phyloP scores from a whole-genome alignment of 1,140 invertebrate species.

The Notospermus geniculatus region DNA sequence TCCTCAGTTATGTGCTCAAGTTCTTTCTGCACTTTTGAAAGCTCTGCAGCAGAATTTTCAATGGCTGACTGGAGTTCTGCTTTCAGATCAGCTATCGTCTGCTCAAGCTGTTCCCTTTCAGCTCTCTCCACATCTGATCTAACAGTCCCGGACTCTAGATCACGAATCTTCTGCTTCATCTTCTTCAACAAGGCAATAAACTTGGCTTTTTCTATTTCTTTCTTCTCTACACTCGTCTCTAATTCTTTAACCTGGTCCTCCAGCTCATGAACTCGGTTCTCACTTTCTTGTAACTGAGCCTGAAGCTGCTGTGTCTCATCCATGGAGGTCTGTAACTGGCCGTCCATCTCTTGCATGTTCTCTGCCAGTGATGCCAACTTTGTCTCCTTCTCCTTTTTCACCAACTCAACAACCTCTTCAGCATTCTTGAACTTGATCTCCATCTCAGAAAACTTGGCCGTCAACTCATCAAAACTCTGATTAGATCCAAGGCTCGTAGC shows the following conservation, averaged over 20 bases:
- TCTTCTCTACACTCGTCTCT: too few relatives aligned
- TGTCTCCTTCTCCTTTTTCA: conserved; percentile 7
- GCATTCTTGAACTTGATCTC: conserved; percentile 8
- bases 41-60: too few relatives aligned
- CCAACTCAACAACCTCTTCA: neutral
- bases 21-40: too few relatives aligned
- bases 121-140: conserved; percentile 1
- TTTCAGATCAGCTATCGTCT: neutral
- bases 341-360: conserved; percentile 13
- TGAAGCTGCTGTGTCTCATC: neutral
- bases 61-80: too few relatives aligned
- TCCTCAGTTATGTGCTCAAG: neutral
- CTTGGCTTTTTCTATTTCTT: conserved; percentile 9
- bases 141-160: conserved; percentile 7
- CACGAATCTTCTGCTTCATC: neutral
- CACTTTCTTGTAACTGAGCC: conserved; percentile 5
- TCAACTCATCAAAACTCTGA: conserved; percentile 6
- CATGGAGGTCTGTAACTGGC: conserved; percentile 1
- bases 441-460: neutral
- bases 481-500: neutral
- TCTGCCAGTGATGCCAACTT: conserved; percentile 9
- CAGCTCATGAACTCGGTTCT: neutral
- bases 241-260: conserved; percentile 1
- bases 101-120: conserved; percentile 9
- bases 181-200: neutral